Evolutionary conservation across 2,113 vertebrate genomes (phyloP).

Genomic region (Butastur rufipennis): DNA sequence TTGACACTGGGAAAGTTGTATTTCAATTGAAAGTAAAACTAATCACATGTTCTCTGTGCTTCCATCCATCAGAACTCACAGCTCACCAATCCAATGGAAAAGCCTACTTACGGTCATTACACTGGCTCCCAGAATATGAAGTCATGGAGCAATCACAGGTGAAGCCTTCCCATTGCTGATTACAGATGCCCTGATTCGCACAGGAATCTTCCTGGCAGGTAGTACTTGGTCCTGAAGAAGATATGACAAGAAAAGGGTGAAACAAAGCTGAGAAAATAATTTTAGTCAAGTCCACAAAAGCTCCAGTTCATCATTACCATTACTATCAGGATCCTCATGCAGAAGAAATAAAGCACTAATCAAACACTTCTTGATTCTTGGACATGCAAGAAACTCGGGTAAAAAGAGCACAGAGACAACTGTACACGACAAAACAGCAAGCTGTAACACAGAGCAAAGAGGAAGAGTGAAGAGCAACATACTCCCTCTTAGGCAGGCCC

Average conservation of each 20-base stretch:
- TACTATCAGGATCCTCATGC: background rate
- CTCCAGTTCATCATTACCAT: background rate
- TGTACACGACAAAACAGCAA: constrained; percentile 45
- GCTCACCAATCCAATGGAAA: background rate
- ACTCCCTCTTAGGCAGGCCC: constrained; percentile 50
- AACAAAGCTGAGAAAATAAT: background rate
- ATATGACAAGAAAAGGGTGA: background rate
- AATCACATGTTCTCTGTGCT: background rate
- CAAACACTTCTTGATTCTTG: constrained; percentile 7
- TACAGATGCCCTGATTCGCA: constrained; percentile 94
- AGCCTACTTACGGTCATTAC: constrained; percentile 94
- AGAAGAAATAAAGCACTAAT: constrained; percentile 6
- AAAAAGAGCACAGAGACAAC: constrained; percentile 44
- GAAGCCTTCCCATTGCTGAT: constrained; percentile 98
- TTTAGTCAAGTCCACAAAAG: background rate
- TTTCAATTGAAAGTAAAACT: background rate
- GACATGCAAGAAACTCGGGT: constrained; percentile 52
- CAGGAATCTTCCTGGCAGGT: constrained; percentile 98
- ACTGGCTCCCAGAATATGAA: constrained; percentile 91
- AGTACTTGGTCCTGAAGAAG: constrained; percentile 86
- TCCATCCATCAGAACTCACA: background rate
- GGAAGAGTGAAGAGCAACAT: constrained; percentile 55
- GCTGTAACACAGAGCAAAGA: constrained; percentile 29
- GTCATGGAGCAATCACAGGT: constrained; percentile 99
- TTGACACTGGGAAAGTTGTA: background rate